Evolutionary conservation across 2,797 vertebrate species (phyloP).

Genomic region (Onychomys leucogaster): DNA sequence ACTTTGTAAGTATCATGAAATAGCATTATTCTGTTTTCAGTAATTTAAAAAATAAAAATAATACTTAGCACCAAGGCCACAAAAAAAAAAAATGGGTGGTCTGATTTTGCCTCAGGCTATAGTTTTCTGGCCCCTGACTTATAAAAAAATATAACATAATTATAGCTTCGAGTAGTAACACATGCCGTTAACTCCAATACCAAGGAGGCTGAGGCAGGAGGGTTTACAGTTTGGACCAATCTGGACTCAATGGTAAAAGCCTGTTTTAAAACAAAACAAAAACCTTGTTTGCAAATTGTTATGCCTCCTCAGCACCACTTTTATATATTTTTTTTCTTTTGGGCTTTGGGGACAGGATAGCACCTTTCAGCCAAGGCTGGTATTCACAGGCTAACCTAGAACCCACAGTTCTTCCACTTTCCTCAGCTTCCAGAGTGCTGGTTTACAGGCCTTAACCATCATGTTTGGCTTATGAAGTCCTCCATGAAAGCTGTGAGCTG

Average conservation of each 20-base stretch:
- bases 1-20: constrained; percentile 15
- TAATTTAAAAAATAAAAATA: constrained; percentile 43
- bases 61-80: neutral
- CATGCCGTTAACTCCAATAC: neutral
- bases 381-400: neutral
- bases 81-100: neutral
- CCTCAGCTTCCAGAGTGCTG: neutral
- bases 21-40: neutral
- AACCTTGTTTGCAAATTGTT: neutral
- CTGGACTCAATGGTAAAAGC: neutral
- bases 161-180: neutral
- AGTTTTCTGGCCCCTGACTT: neutral
- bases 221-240: neutral
- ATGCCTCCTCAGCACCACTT: neutral
- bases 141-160: neutral
- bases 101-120: neutral
- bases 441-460: neutral
- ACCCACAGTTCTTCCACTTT: neutral
- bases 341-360: neutral
- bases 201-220: neutral
- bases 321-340: neutral
- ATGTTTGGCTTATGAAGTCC: neutral
- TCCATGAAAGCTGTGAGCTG: constrained; percentile 14
- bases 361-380: neutral
- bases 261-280: neutral